Evolutionary conservation across 1,140 invertebrate species (phyloP).

Genomic region (Philotrypesis tridentata): DNA sequence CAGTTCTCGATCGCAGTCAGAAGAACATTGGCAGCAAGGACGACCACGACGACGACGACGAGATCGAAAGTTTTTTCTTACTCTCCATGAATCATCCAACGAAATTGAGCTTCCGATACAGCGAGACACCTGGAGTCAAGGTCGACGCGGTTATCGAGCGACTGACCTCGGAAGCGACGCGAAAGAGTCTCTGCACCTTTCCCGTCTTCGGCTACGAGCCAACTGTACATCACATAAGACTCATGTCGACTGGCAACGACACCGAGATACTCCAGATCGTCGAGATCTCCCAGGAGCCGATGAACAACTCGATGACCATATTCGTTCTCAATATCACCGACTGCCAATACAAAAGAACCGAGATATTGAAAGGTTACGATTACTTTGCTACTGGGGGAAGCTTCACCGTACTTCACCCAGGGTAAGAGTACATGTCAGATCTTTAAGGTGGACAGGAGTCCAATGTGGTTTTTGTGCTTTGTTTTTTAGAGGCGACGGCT

Average conservation of each 20-base stretch:
- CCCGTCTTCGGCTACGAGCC: neutral
- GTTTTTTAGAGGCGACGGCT: neutral
- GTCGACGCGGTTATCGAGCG: constrained; percentile 17
- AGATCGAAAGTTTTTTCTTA: constrained; percentile 16
- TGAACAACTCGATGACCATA: neutral
- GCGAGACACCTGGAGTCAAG: neutral
- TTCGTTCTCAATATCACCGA: constrained; percentile 31
- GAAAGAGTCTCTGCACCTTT: constrained; percentile 2
- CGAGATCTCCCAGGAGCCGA: neutral
- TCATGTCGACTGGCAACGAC: neutral
- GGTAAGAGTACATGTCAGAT: too few species aligned
- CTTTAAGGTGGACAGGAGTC: too few species aligned
- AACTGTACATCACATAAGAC: neutral
- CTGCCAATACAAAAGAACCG: neutral
- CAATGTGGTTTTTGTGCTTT: too few species aligned
- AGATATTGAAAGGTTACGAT: constrained; percentile 19
- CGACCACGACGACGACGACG: neutral
- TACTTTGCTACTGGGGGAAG: neutral
- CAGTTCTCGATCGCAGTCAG: neutral
- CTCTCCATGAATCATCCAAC: constrained; percentile 14
- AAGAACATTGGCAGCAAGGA: too few species aligned
- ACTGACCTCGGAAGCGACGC: neutral
- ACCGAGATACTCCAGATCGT: constrained; percentile 15
- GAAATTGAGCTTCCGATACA: neutral
- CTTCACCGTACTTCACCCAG: neutral